Base-by-base conservation (phyloP, 2,113 vertebrate genomes). In the Festucalex cinctus region DNA sequence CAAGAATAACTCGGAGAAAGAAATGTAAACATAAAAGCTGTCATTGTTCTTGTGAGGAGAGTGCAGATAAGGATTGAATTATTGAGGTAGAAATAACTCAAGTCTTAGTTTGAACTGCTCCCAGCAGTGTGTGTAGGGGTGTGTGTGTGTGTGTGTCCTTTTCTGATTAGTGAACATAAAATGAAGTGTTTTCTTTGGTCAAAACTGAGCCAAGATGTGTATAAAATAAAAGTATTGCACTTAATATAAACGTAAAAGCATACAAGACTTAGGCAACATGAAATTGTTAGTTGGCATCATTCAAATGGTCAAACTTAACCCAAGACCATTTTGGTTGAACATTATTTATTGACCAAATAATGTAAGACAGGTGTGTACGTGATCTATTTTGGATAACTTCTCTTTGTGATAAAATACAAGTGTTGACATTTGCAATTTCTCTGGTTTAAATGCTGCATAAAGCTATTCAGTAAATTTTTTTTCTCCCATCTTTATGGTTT, bases 371-470 rank as follows among this genome's bases (percentile, higher is more conserved):
- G 14, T 3, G 43, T 57, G 44, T 19, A 58, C 63, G 63, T 68
- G 24, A 54, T 66, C 4, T 16, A 58, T 71, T 66, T 68, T 43
- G 51, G 32, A 64, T 58, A 54, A 28, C 24, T 63, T 20, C 22
- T 66, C 39, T 58, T 20, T 6, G 26, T 57, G 5, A 83, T 65
- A 66, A 81, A 82, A 74, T 63, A 67, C 59, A 51, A 65, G 48
- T 51, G 66, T 73, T 78, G 70, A 71, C 68, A 71, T n/a, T 44
- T 14, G 9, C 49, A 64, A 49, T 69, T 76, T 74, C 28, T 14
- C 53, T 77, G 75, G 85, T 83, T 83, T 80, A 74, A 84, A 81
- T 73, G 69, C 80, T 80, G 79, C 86, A 68, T 43, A 32, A 61
- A 63, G 70, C 65, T 77, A 76, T 79, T 83, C 86, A 74, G 75